Base-by-base conservation (phyloP, 2,113 vertebrate species). In the Colius striatus region DNA sequence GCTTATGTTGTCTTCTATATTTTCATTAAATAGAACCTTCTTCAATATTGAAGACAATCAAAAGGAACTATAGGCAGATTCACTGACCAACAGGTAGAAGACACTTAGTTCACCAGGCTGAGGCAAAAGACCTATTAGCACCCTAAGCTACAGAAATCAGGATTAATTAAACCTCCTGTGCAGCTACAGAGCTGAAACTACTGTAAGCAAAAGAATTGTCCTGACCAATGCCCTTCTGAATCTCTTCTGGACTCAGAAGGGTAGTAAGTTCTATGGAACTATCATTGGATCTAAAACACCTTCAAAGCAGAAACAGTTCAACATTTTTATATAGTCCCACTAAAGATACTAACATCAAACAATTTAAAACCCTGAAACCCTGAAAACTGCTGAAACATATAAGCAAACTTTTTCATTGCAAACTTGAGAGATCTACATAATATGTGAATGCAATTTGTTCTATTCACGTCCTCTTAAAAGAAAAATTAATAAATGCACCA, bases 111-210 rank as follows among this genome's bases (percentile, higher is more conserved):
- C 57, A n/a, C 30, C 30, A 81, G 61, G 48, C 65, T 78, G 34
- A 86, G 32, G 60, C 61, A 88, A 83, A 79, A 84, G 80, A n/a
- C 51, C 51, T 76, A 53, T 77, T 76, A 50, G 34, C 51, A 68
- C 61, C 36, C 50, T 61, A 84, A 86, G 15, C 51, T 48, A 41
- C 15, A 34, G 34, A 83, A 86, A 79, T 29, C 66, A 67, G 5
- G 26, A n/a, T n/a, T n/a, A n/a, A 90, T 55, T 81, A 89, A 90
- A 60, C 13, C 53, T 77, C 22, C 38, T 21, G 12, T 25, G 38
- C 38, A 93, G 63, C 71, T 30, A 53, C 16, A 65, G 38, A 92
- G 27, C 20, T 87, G n/a, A 79, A 87, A 55, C 11, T 11, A 65
- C 32, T 12, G 21, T 23, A 27, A 87, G 60, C 8, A 45, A 18